These are phyloP conservation scores for Isurus oxyrinchus DNA, from an alignment of 2,113 vertebrate genomes.

Conservation along the genomic window DNA sequence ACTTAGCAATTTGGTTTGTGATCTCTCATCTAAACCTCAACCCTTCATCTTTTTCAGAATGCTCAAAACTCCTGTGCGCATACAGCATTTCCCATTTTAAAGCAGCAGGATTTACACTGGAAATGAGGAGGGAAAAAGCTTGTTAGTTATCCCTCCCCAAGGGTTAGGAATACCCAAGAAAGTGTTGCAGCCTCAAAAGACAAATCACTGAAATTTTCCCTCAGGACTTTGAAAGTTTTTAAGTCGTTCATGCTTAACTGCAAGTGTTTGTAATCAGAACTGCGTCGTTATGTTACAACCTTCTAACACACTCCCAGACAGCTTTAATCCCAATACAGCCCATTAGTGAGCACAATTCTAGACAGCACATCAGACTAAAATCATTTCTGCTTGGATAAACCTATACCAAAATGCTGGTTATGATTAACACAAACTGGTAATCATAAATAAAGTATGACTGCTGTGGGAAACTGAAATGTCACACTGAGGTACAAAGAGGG, in stretches of 20 bases:
- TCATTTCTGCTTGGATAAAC: neutral
- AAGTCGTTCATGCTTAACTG: neutral
- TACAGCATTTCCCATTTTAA: neutral
- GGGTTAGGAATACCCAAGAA: neutral
- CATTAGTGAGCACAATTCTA: neutral
- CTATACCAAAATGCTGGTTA: neutral
- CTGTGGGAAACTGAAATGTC: neutral
- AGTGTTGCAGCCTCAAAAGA: neutral
- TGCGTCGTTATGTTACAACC: neutral
- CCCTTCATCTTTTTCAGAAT: neutral
- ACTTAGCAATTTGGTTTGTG: neutral
- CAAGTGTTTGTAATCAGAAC: neutral
- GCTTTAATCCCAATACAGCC: neutral
- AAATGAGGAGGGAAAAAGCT: neutral
- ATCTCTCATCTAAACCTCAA: neutral
- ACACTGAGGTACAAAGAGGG: neutral
- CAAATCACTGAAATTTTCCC: neutral
- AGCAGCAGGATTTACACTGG: neutral
- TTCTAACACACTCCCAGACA: neutral
- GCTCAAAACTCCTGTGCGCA: neutral
- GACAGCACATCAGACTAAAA: neutral
- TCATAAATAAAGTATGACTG: neutral
- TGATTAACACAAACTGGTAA: neutral
- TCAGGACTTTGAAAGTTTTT: neutral
- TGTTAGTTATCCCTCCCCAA: neutral